Evolutionary conservation across 2,888 invertebrate genomes (phyloP), one percentile per base, ranked within the genome.

Genomic region (Steinernema scapterisci): DNA sequence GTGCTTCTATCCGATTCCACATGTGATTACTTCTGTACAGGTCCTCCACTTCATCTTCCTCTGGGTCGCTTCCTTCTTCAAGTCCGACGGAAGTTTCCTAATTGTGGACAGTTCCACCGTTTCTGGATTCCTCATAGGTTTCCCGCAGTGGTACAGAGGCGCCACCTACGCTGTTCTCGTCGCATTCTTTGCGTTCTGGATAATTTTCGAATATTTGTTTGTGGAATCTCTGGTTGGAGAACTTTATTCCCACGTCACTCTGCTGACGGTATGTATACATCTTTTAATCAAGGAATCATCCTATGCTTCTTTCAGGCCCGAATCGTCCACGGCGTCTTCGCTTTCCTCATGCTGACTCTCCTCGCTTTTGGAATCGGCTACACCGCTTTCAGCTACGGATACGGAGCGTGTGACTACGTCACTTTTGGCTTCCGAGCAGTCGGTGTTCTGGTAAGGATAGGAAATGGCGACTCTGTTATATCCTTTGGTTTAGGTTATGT

Each of bases 11-110:
- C n/a, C n/a, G 54, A 9, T 54, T 5, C 6, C 6, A n/a, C n/a
- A n/a, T n/a, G n/a, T n/a, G 25, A 54, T 16, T 13, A 25, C 19
- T 54, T 25, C 25, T 6, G 6, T 54, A 1, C 54, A 54, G 54
- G 23, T 54, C 3, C 16, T 63, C 63, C 63, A 63, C 1, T 31
- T 63, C 27, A 31, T 27, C 31, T 16, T 63, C 31, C 16, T 63
- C 16, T 63, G 63, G 63, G 63, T 63, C 25, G 38, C 63, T 31
- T 63, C 63, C 16, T 63, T 31, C 63, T 63, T 63, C 31, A 13
- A 16, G 6, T 63, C 54, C 21, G 25, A 54, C 63, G 63, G 63
- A 27, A 11, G 16, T 31, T 6, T 23, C 31, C 23, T 63, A 1
- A 25, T 63, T 16, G 16, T 27, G 16, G 27, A 63, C 16, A 31